Conservation (phyloP, 2,113 vertebrate species). For the Austrofundulus limnaeus region DNA sequence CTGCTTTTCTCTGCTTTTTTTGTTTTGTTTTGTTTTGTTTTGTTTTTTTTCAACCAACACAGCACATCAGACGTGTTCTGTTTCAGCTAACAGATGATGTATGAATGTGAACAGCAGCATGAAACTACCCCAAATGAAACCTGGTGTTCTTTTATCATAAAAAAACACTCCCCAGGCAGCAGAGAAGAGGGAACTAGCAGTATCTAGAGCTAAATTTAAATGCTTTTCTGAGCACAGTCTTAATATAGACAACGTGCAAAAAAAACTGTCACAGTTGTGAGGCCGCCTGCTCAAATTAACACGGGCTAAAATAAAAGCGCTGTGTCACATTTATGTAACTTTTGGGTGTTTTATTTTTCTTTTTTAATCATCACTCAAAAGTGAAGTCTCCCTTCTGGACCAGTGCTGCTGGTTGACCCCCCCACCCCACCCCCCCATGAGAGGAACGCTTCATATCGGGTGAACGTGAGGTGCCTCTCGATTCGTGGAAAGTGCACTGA, state of each 20-base stretch:
- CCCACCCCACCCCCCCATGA: too few relatives aligned
- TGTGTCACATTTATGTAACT: constrained; percentile 68
- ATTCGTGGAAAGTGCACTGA: constrained; percentile 46
- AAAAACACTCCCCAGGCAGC: constrained; percentile 55
- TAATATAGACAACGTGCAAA: constrained; percentile 78
- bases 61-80: constrained; percentile 2
- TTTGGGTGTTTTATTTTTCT: constrained; percentile 51
- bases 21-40: too few relatives aligned
- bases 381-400: constrained; percentile 23
- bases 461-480: constrained; percentile 20
- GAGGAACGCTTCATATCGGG: constrained; percentile 16
- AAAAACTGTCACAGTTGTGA: constrained; percentile 76
- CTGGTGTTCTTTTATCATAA: constrained; percentile 53
- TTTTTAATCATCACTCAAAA: constrained; percentile 24
- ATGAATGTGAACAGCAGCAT: constrained; percentile 21
- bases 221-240: constrained; percentile 75
- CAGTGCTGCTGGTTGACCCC: background rate
- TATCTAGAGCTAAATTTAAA: constrained; percentile 78
- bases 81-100: constrained; percentile 15
- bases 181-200: constrained; percentile 72
- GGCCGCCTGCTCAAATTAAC: constrained; percentile 74
- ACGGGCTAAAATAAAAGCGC: constrained; percentile 70
- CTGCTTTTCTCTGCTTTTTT: background rate
- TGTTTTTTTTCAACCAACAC: too few relatives aligned
- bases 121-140: constrained; percentile 49